Percentiles rank a stretch among this genome's conserved stretches.
These are phyloP conservation scores for Sebastiscus tertius DNA, from an alignment of 2,797 vertebrate genomes.

Conservation along the genomic window DNA sequence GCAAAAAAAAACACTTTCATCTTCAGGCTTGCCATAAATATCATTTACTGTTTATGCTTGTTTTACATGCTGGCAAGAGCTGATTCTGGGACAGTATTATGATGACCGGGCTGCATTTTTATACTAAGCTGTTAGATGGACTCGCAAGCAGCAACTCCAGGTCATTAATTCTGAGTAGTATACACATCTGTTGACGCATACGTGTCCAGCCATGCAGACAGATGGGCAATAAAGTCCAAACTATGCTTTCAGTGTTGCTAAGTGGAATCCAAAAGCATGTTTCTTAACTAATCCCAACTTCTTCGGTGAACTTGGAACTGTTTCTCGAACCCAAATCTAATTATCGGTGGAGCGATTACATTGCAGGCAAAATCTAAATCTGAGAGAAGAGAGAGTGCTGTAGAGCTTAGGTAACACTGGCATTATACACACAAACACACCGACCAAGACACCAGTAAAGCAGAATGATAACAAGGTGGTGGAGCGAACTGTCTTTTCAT, in stretches of 20 bases:
- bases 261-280: background rate
- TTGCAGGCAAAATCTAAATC: background rate
- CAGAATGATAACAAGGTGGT: background rate
- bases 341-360: background rate
- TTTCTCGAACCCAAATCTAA: background rate
- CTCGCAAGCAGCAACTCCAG: background rate
- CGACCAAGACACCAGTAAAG: background rate
- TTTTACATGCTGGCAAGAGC: background rate
- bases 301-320: background rate
- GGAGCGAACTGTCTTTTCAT: background rate
- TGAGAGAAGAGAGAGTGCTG: slow-evolving; percentile 9
- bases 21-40: background rate
- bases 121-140: background rate
- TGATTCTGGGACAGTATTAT: background rate
- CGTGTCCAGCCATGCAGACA: background rate
- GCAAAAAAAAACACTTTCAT: background rate
- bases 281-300: background rate
- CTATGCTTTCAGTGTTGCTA: background rate
- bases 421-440: background rate
- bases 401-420: background rate
- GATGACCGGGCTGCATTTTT: background rate
- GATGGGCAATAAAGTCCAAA: background rate
- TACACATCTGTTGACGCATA: background rate
- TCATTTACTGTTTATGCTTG: background rate
- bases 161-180: background rate